Percentiles rank a stretch among this genome's conserved stretches.
phyloP scores from a whole-genome alignment of 2,888 invertebrate species.

The Ophonus ardosiacus region DNA sequence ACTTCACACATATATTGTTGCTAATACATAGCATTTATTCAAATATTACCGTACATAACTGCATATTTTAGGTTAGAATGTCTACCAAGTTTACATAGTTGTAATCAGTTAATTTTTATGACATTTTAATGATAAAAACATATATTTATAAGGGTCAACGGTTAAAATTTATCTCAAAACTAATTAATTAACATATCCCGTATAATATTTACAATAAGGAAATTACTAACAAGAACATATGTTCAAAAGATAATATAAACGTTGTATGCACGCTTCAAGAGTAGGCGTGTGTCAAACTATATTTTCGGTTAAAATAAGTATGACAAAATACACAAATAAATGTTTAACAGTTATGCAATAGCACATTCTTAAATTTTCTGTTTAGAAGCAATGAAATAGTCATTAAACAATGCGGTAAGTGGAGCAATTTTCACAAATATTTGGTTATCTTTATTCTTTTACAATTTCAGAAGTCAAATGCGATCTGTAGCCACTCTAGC shows the following conservation, averaged over 20 bases:
- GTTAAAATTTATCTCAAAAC: conserved; percentile 1
- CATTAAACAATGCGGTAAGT: conserved; percentile 44
- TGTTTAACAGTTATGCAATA: conserved; percentile 55
- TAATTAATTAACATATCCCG: not conserved
- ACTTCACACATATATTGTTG: too few relatives aligned
- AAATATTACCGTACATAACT: too few relatives aligned
- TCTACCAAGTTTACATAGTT: not conserved
- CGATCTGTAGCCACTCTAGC: conserved; percentile 74
- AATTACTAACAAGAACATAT: not conserved
- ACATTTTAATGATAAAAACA: not conserved
- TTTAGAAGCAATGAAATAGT: conserved; percentile 37
- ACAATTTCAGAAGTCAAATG: conserved; percentile 26
- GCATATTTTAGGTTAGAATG: not conserved
- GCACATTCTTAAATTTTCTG: conserved; percentile 6
- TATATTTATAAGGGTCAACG: not conserved
- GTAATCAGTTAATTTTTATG: not conserved
- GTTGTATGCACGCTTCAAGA: not conserved
- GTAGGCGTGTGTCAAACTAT: conserved; percentile 23
- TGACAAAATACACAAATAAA: conserved; percentile 47
- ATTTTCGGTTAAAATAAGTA: conserved; percentile 53
- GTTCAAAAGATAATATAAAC: not conserved
- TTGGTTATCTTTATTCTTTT: not conserved
- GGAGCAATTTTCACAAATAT: not conserved
- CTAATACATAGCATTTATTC: too few relatives aligned
- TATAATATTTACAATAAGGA: not conserved